These are phyloP conservation scores for Molothrus ater DNA, from an alignment of 2,797 vertebrate species.

Conservation along the genomic window DNA sequence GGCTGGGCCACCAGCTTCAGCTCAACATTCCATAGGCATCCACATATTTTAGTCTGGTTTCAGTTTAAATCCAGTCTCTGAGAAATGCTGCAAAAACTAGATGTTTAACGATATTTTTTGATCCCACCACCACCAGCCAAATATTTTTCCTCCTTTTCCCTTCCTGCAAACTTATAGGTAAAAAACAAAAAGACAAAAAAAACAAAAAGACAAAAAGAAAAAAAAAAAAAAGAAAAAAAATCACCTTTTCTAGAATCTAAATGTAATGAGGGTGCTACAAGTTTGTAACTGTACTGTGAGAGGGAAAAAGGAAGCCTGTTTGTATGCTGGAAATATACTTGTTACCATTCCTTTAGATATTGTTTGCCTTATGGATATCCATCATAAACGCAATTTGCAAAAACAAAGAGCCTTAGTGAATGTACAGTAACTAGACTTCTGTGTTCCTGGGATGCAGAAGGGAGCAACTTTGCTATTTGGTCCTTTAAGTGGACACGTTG, in stretches of 20 bases:
- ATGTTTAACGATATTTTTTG: constrained; percentile 66
- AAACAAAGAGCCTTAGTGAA: constrained; percentile 91
- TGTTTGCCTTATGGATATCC: constrained; percentile 92
- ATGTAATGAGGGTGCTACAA: constrained; percentile 79
- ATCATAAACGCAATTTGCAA: constrained; percentile 85
- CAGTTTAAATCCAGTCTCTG: constrained; percentile 73
- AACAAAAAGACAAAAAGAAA: not conserved
- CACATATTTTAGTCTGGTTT: constrained; percentile 72
- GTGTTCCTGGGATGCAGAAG: constrained; percentile 84
- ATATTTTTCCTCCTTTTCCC: constrained; percentile 62
- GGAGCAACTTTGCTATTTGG: constrained; percentile 92
- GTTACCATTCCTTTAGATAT: constrained; percentile 92
- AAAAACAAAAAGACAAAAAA: constrained; percentile 10
- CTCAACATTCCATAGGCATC: constrained; percentile 72
- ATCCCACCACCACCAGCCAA: constrained; percentile 70
- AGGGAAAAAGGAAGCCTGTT: constrained; percentile 78
- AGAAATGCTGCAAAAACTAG: constrained; percentile 78
- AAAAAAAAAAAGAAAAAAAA: not conserved
- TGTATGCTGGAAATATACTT: constrained; percentile 91
- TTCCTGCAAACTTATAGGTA: constrained; percentile 67
- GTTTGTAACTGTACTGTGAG: constrained; percentile 83
- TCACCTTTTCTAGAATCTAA: constrained; percentile 72
- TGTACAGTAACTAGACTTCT: constrained; percentile 90
- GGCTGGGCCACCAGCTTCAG: constrained; percentile 58
- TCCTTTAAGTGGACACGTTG: constrained; percentile 90